Base-by-base conservation (phyloP, 1,140 invertebrate genomes). In the Procambarus virginalis region DNA sequence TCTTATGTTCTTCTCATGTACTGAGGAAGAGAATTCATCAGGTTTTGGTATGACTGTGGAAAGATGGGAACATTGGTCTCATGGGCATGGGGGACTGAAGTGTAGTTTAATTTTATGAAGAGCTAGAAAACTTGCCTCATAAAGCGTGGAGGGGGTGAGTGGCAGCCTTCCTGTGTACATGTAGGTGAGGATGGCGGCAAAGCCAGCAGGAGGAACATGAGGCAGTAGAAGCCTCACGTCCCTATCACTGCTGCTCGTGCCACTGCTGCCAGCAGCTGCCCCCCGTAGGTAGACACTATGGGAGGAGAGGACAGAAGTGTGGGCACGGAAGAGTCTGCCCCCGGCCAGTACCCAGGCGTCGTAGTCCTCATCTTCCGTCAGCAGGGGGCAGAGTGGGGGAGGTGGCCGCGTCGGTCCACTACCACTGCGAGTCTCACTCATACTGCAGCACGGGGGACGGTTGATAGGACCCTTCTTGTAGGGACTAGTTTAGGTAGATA, bases 101-200 rank as follows among this genome's bases (percentile, higher is more conserved):
- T 34, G 34, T 34, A 34, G 34, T 34, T 34, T 34, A 34, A 34
- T 34, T 34, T 34, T 34, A 34, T 34, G 34, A 34, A 34, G 34
- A 34, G 34, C 34, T 1, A 34, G 34, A 34, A 34, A 14, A 51
- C 60, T 60, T 48, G 14, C 84, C 83, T 92, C 96, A 93, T 97
- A 97, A 79, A 97, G 96, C 93, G 97, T 97, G 49, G 95, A 95
- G 34, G 95, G 93, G 51, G 95, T 96, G 45, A 97, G 94, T 91
- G 96, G 96, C 84, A 97, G 93, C 80, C 95, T 95, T 2, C 96
- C 96, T 2, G 96, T 96, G 93, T 97, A 97, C 96, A 97, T 97
- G 93, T 96, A 97, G 12, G 96, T 96, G 2, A 97, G 94, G 2
- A 97, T 93, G 0, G 96, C 96, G 2, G 96, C 96, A 92, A 97